A percentile compares a stretch with the other conserved stretches of the same genome.
These are phyloP conservation scores for Anser cygnoides DNA, from an alignment of 2,113 vertebrate genomes.

Conservation along the genomic window DNA sequence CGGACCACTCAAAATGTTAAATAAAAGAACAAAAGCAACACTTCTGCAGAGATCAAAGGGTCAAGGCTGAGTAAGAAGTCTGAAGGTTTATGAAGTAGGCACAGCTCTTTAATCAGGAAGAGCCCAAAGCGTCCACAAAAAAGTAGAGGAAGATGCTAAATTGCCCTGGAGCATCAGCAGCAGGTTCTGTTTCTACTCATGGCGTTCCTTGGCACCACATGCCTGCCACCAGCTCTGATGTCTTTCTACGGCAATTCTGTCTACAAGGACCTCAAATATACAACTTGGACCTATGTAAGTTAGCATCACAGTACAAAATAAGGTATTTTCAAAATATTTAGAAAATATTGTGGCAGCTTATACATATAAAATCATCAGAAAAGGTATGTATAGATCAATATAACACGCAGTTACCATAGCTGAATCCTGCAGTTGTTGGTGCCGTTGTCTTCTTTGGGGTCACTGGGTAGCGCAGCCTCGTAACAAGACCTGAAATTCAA, in stretches of 20 bases:
- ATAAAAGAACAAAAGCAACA: neutral
- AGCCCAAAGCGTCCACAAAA: neutral
- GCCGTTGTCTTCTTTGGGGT: constrained; percentile 80
- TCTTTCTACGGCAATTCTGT: neutral
- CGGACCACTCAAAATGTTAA: neutral
- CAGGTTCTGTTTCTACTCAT: neutral
- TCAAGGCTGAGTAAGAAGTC: neutral
- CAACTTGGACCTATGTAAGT: fast-evolving
- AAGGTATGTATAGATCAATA: neutral
- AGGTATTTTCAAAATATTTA: neutral
- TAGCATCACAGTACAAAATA: neutral
- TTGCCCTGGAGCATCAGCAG: neutral
- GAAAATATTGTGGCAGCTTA: neutral
- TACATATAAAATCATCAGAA: neutral
- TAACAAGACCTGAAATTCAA: constrained; percentile 84
- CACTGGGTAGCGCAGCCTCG: constrained; percentile 90
- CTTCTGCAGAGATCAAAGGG: neutral
- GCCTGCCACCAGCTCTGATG: fast-evolving
- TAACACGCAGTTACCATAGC: constrained; percentile 84
- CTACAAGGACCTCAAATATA: neutral
- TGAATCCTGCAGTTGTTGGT: constrained; percentile 92
- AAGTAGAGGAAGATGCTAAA: fast-evolving
- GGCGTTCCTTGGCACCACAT: neutral
- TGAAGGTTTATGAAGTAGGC: neutral
- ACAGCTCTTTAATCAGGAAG: neutral